Conservation (phyloP, 2,113 vertebrate species). For the Eolophus roseicapilla region DNA sequence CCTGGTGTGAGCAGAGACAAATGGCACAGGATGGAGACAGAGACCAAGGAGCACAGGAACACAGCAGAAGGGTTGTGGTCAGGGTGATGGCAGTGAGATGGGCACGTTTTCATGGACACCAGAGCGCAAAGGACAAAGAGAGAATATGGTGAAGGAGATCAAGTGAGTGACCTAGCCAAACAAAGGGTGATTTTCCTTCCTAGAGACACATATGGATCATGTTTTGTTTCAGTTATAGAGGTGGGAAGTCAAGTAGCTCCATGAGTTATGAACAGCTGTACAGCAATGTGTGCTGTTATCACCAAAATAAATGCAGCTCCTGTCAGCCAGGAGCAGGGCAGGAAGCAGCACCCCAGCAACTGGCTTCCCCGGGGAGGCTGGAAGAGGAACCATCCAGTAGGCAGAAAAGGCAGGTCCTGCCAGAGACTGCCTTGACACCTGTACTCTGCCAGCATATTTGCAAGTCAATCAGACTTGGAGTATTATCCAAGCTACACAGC, state of each 20-base stretch:
- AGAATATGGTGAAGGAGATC: neutral
- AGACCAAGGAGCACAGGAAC: neutral
- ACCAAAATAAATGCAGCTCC: neutral
- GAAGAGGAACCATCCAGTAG: rapidly evolving
- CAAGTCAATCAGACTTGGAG: neutral
- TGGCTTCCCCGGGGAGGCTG: neutral
- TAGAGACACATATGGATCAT: neutral
- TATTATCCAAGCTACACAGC: neutral
- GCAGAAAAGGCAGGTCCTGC: neutral
- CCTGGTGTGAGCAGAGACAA: neutral
- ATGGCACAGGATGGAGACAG: neutral
- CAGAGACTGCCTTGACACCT: neutral
- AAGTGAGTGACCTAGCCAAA: neutral
- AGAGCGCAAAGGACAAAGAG: neutral
- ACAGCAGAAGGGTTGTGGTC: neutral
- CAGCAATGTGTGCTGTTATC: neutral
- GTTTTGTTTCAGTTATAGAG: neutral
- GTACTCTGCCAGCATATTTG: neutral
- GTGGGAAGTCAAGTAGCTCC: neutral
- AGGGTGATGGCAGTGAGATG: neutral
- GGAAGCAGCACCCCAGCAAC: neutral
- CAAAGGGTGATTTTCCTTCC: neutral
- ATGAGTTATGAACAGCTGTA: neutral
- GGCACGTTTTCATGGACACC: neutral
- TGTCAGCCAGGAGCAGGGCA: neutral